Base-by-base conservation (phyloP, 2,797 vertebrate species). In the Typhlichthys eigenmanni region DNA sequence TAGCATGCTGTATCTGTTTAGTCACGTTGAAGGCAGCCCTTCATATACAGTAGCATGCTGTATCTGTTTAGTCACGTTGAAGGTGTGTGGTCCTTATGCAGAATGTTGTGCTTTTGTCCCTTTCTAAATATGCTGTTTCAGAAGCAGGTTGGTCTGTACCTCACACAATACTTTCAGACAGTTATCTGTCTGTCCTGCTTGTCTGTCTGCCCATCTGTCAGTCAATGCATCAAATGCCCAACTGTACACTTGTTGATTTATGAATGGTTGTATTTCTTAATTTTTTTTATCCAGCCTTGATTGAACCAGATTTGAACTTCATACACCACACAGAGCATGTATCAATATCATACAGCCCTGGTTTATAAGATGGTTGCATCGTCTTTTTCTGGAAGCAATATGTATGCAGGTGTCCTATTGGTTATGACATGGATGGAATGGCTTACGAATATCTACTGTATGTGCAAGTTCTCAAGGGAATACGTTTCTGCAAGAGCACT, bases 81-180 rank as follows among this genome's bases (percentile, higher is more conserved):
- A 19, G 0, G 13, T 12, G 9, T 71, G 54, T 72, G 10, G 56
- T 80, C 63, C 63, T 69, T 75, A 70, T 80, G 64, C 70, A 76
- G 71, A 61, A 66, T 66, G 71, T 83, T 70, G 58, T 29, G 87
- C 70, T 80, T 68, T 87, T 79, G 55, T 76, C 76, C 48, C 66
- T 74, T 73, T 62, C 75, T 76, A 64, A 67, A 50, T 79, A 81
- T 79, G 83, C 85, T 79, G 77, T 88, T 78, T 81, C 81, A 88
- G 88, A 88, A 87, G 85, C 87, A 90, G 85, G 87, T 88, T 90
- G 76, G 87, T 90, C 67, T 81, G 75, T 72, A 66, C 76, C 55
- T 78, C 38, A 14, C 79, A 59, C 55, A 62, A 68, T 55, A 63
- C 62, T 67, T 50, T 9, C 64, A 78, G 12, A 19, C 7, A 12